phyloP scores from a whole-genome alignment of 2,888 invertebrate species.

The Sesia apiformis region DNA sequence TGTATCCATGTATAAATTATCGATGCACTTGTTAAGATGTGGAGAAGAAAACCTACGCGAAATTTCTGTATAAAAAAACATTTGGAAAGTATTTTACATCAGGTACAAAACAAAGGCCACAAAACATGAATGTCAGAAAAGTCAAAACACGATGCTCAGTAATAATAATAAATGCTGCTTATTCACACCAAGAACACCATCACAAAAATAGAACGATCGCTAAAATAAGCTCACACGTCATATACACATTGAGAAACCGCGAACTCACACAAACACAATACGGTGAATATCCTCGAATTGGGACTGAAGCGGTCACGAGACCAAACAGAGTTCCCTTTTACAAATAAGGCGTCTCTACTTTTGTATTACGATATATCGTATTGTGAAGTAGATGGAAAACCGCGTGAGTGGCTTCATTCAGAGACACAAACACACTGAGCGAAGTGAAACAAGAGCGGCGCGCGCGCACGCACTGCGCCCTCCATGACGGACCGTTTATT shows the following conservation, averaged over 20 bases:
- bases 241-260: slow-evolving; percentile 26
- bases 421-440: slow-evolving; percentile 48
- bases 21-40: too few relatives aligned
- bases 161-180: slow-evolving; percentile 43
- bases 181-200: slow-evolving; percentile 45
- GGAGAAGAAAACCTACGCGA: too few relatives aligned
- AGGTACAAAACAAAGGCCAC: not conserved
- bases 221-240: slow-evolving; percentile 51
- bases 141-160: slow-evolving; percentile 5
- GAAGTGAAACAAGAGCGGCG: slow-evolving; percentile 28
- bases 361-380: slow-evolving; percentile 14
- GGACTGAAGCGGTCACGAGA: slow-evolving; percentile 1
- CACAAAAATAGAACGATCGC: slow-evolving; percentile 54
- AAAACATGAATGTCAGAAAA: not conserved
- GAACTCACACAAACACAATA: slow-evolving; percentile 23
- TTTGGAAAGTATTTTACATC: not conserved
- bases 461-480: slow-evolving; percentile 49
- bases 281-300: slow-evolving; percentile 16
- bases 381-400: slow-evolving; percentile 23
- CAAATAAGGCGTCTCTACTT: slow-evolving; percentile 28
- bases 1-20: too few relatives aligned
- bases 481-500: slow-evolving; percentile 59
- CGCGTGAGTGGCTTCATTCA: slow-evolving; percentile 61
- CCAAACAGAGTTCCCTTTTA: slow-evolving; percentile 16
- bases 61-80: too few relatives aligned